A percentile compares a stretch with the other conserved stretches of the same genome.
Conservation (phyloP, 2,797 vertebrate genomes). For the Sebastes nivosus region DNA sequence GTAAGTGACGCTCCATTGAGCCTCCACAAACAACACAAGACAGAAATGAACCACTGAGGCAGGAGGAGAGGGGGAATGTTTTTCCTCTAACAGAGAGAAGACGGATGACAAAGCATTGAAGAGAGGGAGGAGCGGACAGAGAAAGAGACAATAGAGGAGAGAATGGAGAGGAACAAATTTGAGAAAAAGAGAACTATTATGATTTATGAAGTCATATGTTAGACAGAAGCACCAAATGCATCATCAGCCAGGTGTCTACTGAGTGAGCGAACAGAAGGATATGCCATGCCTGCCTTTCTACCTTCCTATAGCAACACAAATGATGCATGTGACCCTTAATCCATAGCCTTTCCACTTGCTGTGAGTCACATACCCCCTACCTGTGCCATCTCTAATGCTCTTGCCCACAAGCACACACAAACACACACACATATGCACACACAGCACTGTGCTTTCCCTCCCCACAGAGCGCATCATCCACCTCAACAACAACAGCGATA, state of each 20-base stretch:
- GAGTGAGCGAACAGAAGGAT: background rate
- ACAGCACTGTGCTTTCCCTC: conserved; percentile 35
- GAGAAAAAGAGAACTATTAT: conserved; percentile 16
- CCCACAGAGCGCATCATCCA: conserved; percentile 56
- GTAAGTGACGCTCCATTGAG: conserved; percentile 79
- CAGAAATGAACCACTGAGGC: conserved; percentile 74
- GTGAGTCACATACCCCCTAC: conserved; percentile 56
- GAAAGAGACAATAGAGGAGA: conserved; percentile 17
- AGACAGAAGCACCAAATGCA: background rate
- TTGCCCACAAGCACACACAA: conserved; percentile 26
- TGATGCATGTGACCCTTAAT: conserved; percentile 48
- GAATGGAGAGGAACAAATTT: background rate
- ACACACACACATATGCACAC: conserved; percentile 1
- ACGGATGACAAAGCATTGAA: conserved; percentile 56
- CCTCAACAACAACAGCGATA: conserved; percentile 60
- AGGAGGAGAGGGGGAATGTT: conserved; percentile 55
- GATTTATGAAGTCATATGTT: conserved; percentile 36
- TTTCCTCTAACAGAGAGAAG: conserved; percentile 58
- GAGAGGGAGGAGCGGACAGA: conserved; percentile 34
- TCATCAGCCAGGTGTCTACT: conserved; percentile 5
- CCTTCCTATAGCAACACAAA: conserved; percentile 18
- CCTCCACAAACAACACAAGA: conserved; percentile 75
- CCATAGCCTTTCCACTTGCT: conserved; percentile 26
- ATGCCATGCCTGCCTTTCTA: background rate
- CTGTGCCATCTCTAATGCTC: conserved; percentile 36